These are phyloP conservation scores for Noctua janthe DNA, from an alignment of 2,888 invertebrate species.

Conservation along the genomic window DNA sequence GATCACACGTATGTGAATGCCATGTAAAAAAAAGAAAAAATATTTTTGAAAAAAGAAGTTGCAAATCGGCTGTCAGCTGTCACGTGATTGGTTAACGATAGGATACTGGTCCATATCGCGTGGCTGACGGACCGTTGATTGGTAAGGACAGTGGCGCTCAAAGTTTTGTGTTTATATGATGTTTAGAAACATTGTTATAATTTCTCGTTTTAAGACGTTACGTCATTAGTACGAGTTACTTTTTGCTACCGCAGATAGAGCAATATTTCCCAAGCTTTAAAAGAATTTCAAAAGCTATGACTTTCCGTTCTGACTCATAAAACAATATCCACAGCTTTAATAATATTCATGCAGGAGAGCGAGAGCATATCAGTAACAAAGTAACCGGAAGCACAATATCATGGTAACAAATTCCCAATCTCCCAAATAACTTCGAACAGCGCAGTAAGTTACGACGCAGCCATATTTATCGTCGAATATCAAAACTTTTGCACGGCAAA, in stretches of 20 bases:
- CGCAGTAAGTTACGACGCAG: constrained; percentile 19
- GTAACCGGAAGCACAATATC: constrained; percentile 16
- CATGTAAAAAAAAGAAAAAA: constrained; percentile 24
- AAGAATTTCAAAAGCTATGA: neutral
- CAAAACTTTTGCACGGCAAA: constrained; percentile 36
- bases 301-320: neutral
- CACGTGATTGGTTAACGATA: constrained; percentile 65
- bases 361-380: constrained; percentile 7
- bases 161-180: constrained; percentile 17
- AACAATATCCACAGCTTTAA: neutral
- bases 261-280: neutral
- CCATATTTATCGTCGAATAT: constrained; percentile 17
- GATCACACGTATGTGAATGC: constrained; percentile 58
- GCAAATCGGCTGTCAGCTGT: constrained; percentile 61
- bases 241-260: neutral
- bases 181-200: neutral
- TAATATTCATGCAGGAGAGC: neutral
- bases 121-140: constrained; percentile 61
- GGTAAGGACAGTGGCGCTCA: constrained; percentile 35
- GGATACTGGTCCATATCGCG: constrained; percentile 49
- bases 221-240: neutral
- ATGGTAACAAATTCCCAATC: constrained; percentile 32
- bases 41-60: constrained; percentile 8
- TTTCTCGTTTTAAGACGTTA: no score
- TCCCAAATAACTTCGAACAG: constrained; percentile 39